A percentile compares a stretch with the other conserved stretches of the same genome.
phyloP scores from a whole-genome alignment of 2,888 invertebrate genomes.

The Limnephilus marmoratus region DNA sequence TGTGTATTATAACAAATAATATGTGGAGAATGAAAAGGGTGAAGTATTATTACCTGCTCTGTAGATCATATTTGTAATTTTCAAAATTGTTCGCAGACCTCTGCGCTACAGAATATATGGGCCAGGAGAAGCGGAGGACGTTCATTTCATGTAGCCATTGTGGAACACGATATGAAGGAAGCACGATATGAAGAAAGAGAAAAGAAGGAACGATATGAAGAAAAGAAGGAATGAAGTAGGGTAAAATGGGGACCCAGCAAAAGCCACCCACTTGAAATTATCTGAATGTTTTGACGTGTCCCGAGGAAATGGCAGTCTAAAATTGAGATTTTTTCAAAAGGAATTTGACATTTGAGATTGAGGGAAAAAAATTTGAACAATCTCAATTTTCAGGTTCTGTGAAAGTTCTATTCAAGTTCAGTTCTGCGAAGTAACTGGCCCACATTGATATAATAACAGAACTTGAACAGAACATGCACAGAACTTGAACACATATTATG shows the following conservation, averaged over 20 bases:
- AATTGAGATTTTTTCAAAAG: neutral
- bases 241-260: neutral
- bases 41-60: too few relatives aligned
- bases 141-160: constrained; percentile 22
- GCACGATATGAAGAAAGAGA: too few relatives aligned
- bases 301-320: neutral
- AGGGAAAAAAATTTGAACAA: too few relatives aligned
- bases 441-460: too few relatives aligned
- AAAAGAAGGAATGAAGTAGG: too few relatives aligned
- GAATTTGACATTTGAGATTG: neutral
- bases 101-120: neutral
- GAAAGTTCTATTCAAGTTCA: too few relatives aligned
- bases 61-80: too few relatives aligned
- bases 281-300: constrained; percentile 8
- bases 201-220: neutral
- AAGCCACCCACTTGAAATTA: constrained; percentile 26
- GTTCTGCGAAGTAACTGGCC: too few relatives aligned
- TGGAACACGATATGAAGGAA: neutral
- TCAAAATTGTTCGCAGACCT: neutral
- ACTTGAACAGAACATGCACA: too few relatives aligned
- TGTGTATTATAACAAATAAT: too few relatives aligned
- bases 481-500: too few relatives aligned
- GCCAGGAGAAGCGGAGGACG: neutral
- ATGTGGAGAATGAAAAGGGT: neutral
- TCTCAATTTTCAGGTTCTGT: too few relatives aligned